Conservation (phyloP, 2,113 vertebrate species). For the Oncorhynchus mykiss region DNA sequence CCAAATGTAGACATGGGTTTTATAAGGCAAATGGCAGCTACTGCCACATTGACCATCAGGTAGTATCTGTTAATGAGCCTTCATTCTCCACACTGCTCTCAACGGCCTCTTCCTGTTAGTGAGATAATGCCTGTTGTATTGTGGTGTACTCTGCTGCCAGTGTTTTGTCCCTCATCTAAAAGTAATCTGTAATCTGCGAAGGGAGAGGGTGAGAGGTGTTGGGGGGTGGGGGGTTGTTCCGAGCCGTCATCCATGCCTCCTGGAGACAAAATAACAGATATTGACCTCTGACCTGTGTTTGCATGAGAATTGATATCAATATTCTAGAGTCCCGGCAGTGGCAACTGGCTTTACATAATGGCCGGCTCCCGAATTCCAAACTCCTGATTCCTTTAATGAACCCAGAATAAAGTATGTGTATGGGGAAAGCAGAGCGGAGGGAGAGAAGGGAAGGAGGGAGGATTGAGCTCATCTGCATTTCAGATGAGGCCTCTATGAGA, state of each 20-base stretch:
- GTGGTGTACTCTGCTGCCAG: conserved; percentile 2
- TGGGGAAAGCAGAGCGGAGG: conserved; percentile 13
- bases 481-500: conserved; percentile 78
- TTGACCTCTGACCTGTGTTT: conserved; percentile 71
- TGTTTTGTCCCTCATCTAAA: conserved; percentile 53
- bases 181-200: conserved; percentile 59
- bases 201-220: conserved; percentile 7
- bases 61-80: not conserved
- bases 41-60: too few relatives aligned
- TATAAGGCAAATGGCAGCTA: too few relatives aligned
- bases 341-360: conserved; percentile 49
- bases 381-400: conserved; percentile 61
- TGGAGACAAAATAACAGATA: conserved; percentile 73
- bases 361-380: conserved; percentile 66
- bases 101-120: not conserved
- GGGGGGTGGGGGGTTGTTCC: not conserved
- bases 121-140: not conserved
- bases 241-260: conserved; percentile 71
- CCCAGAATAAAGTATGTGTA: conserved; percentile 46
- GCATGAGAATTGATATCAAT: conserved; percentile 73
- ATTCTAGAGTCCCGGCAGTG: conserved; percentile 47
- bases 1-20: too few relatives aligned
- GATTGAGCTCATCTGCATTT: conserved; percentile 82
- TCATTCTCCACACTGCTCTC: not conserved
- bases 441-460: not conserved